Base-by-base conservation (phyloP, 2,797 vertebrate genomes). In the Brotula barbata region DNA sequence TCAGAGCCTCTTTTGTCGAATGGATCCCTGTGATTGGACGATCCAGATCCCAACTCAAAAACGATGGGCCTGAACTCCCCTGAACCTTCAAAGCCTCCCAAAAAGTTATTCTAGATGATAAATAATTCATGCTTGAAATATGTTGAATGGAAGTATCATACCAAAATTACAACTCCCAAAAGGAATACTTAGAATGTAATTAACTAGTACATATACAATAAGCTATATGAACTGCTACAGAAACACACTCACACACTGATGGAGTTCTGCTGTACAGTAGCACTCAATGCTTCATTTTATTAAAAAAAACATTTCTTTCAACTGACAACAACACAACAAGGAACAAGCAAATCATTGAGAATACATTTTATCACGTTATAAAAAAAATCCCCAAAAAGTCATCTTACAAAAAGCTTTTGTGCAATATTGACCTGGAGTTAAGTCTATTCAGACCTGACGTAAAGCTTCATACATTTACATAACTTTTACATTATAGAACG, bases 381-480 rank as follows among this genome's bases (percentile, higher is more conserved):
- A 37, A 25, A 88, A 90, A 90, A 91, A 85, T 70, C 88, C 86
- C 25, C 25, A 28, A 81, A 83, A 80, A 88, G 89, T 92, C 92
- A 90, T 88, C 81, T 56, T 45, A 45, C 45, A 85, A 81, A 89
- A 91, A 88, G 86, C 76, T 87, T 87, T 82, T 87, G 86, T 92
- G 91, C 87, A 84, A 88, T 88, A 91, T 91, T 90, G 69, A 88
- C 89, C 71, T 84, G 89, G 81, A 88, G 87, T 87, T 74, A 8
- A 28, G 25, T 92, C 90, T 86, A 89, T 90, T 81, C 89, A 89
- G 83, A 88, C 85, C 63, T 63, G 77, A 52, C 85, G 83, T 92
- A 90, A 92, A 93, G 91, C 91, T 90, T 89, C 91, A 93, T 90
- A 90, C 91, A 94, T 94, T 93, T 94, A 93, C 91, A 92, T 88